phyloP scores from a whole-genome alignment of 2,113 vertebrate genomes.

The Chitala chitala region DNA sequence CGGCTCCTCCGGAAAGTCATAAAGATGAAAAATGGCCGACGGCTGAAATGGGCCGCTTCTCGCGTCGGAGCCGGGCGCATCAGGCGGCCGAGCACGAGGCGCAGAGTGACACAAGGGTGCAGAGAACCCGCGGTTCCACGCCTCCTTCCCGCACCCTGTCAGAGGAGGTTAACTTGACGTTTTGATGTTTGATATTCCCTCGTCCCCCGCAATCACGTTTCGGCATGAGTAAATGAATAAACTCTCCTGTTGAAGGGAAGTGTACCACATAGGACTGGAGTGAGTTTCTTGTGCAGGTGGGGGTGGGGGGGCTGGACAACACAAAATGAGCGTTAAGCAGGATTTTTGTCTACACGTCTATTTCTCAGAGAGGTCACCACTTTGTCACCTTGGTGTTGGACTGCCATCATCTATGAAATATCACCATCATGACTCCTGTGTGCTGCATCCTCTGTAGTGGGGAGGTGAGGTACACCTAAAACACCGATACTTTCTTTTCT shows the following conservation, averaged over 20 bases:
- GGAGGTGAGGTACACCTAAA: too few species aligned
- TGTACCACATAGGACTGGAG: background rate
- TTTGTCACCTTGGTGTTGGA: background rate
- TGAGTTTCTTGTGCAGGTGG: background rate
- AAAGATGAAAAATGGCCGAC: slow-evolving; percentile 45
- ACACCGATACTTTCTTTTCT: too few species aligned
- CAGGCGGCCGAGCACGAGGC: background rate
- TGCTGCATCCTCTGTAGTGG: too few species aligned
- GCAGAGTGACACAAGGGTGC: background rate
- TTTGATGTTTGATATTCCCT: background rate
- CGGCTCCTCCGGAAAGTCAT: slow-evolving; percentile 51
- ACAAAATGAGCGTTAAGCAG: background rate
- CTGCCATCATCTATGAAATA: background rate
- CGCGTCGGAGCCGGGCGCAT: background rate
- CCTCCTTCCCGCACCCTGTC: too few species aligned
- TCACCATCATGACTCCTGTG: too few species aligned
- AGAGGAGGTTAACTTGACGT: background rate
- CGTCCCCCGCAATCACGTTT: background rate
- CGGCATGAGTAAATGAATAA: background rate
- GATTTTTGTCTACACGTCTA: background rate
- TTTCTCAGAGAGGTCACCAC: background rate
- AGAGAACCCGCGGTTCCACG: too few species aligned
- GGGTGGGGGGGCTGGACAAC: background rate
- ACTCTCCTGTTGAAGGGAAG: background rate
- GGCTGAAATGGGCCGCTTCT: slow-evolving; percentile 35